Percentiles rank a stretch among this genome's conserved stretches.
phyloP scores from a whole-genome alignment of 2,113 vertebrate species.

The Oostethus manadensis region DNA sequence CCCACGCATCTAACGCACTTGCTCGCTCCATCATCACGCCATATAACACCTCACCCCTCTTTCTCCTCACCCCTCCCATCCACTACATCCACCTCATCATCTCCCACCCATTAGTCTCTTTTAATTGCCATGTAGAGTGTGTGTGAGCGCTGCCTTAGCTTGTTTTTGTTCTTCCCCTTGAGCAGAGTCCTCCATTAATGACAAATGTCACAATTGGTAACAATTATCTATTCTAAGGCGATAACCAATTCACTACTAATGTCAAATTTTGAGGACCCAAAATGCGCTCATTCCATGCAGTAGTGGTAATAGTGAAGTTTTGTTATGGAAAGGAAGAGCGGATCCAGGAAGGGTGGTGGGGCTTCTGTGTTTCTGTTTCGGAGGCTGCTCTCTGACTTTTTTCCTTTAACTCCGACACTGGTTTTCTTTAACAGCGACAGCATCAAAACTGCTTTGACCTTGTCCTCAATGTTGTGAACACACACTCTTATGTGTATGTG shows the following conservation, averaged over 20 bases:
- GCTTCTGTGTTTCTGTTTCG: constrained; percentile 45
- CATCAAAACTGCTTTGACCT: constrained; percentile 55
- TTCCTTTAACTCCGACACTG: constrained; percentile 49
- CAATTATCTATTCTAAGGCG: not conserved
- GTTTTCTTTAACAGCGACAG: constrained; percentile 57
- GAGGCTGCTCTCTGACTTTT: constrained; percentile 46
- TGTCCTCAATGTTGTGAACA: constrained; percentile 25
- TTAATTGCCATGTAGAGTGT: constrained; percentile 21
- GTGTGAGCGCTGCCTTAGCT: constrained; percentile 19
- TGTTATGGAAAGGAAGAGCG: constrained; percentile 36
- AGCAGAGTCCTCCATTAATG: not conserved
- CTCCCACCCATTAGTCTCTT: constrained; percentile 20
- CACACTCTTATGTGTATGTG: constrained; percentile 11
- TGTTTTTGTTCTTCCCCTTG: not conserved
- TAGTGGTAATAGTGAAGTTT: constrained; percentile 15
- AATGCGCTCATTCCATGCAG: not conserved
- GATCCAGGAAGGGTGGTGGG: constrained; percentile 40
- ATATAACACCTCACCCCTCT: constrained; percentile 48
- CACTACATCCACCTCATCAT: constrained; percentile 44
- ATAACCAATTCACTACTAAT: not conserved
- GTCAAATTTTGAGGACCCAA: too few relatives aligned
- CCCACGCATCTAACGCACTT: constrained; percentile 32
- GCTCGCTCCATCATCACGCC: constrained; percentile 43
- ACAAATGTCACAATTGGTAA: not conserved
- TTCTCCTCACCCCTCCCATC: constrained; percentile 50